Evolutionary conservation across 2,888 invertebrate genomes (phyloP), one percentile per base, ranked within the genome.

Genomic region (Chrysolina haemoptera): DNA sequence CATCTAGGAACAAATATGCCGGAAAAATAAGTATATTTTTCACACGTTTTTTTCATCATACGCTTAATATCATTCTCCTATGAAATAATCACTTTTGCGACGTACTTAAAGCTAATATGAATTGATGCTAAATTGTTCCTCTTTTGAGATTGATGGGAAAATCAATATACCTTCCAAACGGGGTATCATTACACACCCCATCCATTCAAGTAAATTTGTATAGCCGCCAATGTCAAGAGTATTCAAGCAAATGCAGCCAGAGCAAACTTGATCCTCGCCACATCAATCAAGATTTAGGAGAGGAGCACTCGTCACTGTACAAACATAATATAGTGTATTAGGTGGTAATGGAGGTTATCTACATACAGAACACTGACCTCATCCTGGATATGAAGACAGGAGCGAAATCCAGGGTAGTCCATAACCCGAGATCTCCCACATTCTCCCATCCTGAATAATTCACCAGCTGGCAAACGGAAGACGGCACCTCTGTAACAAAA

Each of bases 311-410:
- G 59, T 59, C 59, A n/a, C 59, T 27, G 35, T 35, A 27, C n/a
- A 59, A 59, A 59, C 59, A 59, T 59, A 35, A 59, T 59, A 59
- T n/a, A 14, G 35, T 59, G 35, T n/a, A 59, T 59, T 22, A 59
- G 59, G 27, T 59, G 35, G n/a, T 35, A 22, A 59, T 59, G n/a
- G 27, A 35, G n/a, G 22, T 59, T 22, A 59, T 59, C 22, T 59
- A 46, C 46, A 65, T 40, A 27, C 41, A 22, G 20, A 18, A 66
- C 20, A 67, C 88, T 85, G 81, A 90, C 90, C 89, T 88, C 89
- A 90, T 90, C 78, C 88, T 86, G 46, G 88, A 86, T 77, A 90
- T 87, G 85, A 90, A 89, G 72, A 88, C 86, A 59, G 89, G 89
- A 8, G 89, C 88, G 77, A 90, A 87, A 80, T 89, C 89, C 75